Evolutionary conservation across 2,113 vertebrate species (phyloP), one percentile per base, ranked within the genome.

Genomic region (Varanus komodoensis): DNA sequence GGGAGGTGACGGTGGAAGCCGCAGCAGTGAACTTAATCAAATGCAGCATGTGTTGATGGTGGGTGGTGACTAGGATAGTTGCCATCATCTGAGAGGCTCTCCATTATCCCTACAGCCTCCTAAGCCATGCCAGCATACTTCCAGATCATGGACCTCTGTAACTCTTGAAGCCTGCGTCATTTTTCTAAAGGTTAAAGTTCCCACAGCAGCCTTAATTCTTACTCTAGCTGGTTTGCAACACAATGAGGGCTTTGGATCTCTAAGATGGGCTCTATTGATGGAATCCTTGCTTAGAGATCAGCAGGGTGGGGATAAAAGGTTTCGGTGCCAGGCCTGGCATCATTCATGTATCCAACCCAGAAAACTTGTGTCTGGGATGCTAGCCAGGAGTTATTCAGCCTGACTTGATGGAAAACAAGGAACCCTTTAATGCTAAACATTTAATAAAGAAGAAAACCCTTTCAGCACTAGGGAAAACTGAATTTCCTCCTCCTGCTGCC

Each of bases 281-380:
- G 1, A 8, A 27, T 84, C 67, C 14, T 52, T n/a, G 27, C 82
- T 82, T 68, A 69, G 74, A 54, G 61, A 91, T 84, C 75, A 38
- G n/a, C 29, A 71, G 82, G 64, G 25, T 19, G 86, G 87, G 83
- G 50, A 84, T 83, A 82, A 77, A 84, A 17, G 84, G 87, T 74
- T 14, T 89, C 74, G 88, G 67, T 81, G 19, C 75, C 75, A 89
- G 86, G 19, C 61, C 54, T 91, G 86, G 67, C 88, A 90, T 91
- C 89, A 17, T 86, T 89, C 71, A 87, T 93, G 64, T 75, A 82
- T 85, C 67, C 78, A 89, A 14, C 32, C 25, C 89, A 85, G 87
- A 90, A 64, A 78, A 61, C 89, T 86, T 83, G 80, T 93, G 87
- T 83, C 86, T 91, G 92, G 90, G 89, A 87, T 81, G 67, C 21